A percentile compares a stretch with the other conserved stretches of the same genome.
Evolutionary conservation across 2,113 vertebrate species (phyloP).

Genomic region (Muntiacus muntjak): DNA sequence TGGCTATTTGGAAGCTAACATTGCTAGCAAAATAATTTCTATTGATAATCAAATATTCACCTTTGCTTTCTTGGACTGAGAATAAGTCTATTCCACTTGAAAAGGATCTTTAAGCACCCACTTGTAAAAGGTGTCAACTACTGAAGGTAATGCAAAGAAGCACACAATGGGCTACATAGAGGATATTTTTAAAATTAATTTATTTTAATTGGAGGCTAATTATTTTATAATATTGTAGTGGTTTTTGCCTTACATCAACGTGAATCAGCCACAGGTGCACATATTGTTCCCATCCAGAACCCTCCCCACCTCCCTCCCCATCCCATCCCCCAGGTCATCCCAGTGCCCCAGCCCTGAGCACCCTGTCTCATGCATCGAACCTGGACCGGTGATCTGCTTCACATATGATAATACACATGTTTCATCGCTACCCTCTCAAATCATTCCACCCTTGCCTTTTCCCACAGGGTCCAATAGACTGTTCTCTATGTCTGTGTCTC

Average conservation of each 20-base stretch:
- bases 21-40: constrained; percentile 17
- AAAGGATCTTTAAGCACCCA: not conserved
- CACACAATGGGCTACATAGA: not conserved
- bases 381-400: not conserved
- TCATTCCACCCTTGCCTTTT: not conserved
- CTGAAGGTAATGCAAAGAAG: not conserved
- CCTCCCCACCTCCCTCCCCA: not conserved
- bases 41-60: not conserved
- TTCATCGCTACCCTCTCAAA: not conserved
- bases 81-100: not conserved
- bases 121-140: not conserved
- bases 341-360: not conserved
- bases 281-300: not conserved
- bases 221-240: not conserved
- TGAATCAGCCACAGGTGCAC: not conserved
- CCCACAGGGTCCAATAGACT: not conserved
- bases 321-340: not conserved
- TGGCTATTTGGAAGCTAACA: not conserved
- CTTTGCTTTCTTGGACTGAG: not conserved
- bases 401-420: not conserved
- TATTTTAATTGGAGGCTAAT: not conserved
- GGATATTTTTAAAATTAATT: not conserved
- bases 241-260: not conserved
- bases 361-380: not conserved
- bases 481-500: not conserved